A percentile compares a stretch with the other conserved stretches of the same genome.
Evolutionary conservation across 2,113 vertebrate species (phyloP).

Genomic region (Ptilonorhynchus violaceus): DNA sequence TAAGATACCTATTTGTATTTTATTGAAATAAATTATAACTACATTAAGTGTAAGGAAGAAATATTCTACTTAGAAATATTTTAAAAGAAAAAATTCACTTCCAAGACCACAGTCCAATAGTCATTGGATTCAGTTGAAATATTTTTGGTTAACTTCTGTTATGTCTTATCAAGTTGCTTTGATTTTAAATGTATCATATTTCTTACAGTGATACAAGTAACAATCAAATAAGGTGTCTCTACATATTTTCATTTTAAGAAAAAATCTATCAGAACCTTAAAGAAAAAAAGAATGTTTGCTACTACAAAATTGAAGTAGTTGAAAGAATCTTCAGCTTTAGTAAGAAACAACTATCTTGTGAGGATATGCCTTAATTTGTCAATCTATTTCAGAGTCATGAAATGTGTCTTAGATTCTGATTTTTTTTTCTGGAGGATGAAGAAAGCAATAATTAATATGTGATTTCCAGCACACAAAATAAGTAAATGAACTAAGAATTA

Average conservation of each 20-base stretch:
- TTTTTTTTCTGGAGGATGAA: background rate
- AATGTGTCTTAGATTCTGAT: background rate
- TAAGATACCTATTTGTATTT: background rate
- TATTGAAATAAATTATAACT: background rate
- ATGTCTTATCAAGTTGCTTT: background rate
- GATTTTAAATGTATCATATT: background rate
- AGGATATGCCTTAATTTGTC: background rate
- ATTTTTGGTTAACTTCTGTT: background rate
- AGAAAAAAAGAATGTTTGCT: background rate
- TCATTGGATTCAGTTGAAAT: background rate
- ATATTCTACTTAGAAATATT: background rate
- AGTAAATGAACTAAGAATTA: background rate
- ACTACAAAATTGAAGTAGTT: background rate
- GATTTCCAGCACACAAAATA: background rate
- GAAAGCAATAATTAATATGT: background rate
- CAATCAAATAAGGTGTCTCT: background rate
- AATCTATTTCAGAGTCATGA: background rate
- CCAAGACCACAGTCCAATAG: background rate
- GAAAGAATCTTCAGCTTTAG: background rate
- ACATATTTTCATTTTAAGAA: background rate
- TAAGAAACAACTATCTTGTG: background rate
- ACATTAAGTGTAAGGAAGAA: background rate
- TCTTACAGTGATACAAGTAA: background rate
- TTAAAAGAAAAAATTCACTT: background rate
- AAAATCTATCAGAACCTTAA: background rate